A percentile compares a stretch with the other conserved stretches of the same genome.
Conservation (phyloP, 1,140 invertebrate genomes). For the Zaprionus africanus region DNA sequence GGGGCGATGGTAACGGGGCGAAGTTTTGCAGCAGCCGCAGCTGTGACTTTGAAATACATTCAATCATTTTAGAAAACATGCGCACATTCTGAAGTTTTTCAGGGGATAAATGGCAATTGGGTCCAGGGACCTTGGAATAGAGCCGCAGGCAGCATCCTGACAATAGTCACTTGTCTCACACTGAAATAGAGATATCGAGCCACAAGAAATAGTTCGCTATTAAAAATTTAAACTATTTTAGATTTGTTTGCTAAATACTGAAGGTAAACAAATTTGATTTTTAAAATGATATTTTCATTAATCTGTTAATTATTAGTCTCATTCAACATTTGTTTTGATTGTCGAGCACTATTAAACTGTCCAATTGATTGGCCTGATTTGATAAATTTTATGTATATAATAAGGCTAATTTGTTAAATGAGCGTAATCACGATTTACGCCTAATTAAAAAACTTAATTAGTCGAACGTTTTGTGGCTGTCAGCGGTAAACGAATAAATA, state of each 20-base stretch:
- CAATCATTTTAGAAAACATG: constrained; percentile 66
- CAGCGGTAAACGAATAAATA: constrained; percentile 66
- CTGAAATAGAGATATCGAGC: background rate
- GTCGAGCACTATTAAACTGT: constrained; percentile 38
- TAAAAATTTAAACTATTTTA: too few relatives aligned
- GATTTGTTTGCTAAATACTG: too few relatives aligned
- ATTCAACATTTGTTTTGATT: background rate
- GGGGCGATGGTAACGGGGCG: constrained; percentile 25
- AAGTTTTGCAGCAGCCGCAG: constrained; percentile 52
- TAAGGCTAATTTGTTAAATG: constrained; percentile 59
- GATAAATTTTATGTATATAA: constrained; percentile 25
- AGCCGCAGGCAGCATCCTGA: background rate
- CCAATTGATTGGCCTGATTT: constrained; percentile 41
- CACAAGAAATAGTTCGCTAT: background rate
- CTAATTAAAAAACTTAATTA: constrained; percentile 72
- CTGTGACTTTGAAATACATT: constrained; percentile 69
- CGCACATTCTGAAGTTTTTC: background rate
- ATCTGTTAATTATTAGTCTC: background rate
- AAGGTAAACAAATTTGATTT: background rate
- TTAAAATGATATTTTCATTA: background rate
- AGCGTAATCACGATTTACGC: constrained; percentile 51
- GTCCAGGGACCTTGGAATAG: background rate
- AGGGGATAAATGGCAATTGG: constrained; percentile 1
- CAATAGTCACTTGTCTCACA: background rate
- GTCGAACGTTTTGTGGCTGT: constrained; percentile 68